Conservation (phyloP, 2,888 invertebrate species). For the Rotaria sp. region DNA sequence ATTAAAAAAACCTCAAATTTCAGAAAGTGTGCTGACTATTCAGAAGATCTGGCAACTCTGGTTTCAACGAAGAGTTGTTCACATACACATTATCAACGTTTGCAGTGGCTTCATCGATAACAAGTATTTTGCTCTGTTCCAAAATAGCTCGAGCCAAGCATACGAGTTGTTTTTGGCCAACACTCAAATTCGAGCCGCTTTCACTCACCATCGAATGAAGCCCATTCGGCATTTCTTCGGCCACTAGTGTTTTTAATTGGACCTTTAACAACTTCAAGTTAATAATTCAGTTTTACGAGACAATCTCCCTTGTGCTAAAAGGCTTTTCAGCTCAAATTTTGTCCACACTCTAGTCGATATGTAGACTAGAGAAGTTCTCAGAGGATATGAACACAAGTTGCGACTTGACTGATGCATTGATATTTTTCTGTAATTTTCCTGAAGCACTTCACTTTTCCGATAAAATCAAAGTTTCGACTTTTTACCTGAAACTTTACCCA, state of each 20-base stretch:
- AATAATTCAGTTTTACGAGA: no score
- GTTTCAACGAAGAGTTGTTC: no score
- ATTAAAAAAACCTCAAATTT: no score
- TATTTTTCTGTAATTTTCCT: not conserved
- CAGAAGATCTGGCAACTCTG: no score
- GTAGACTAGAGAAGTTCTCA: slow-evolving; percentile 43
- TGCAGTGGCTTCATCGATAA: slow-evolving; percentile 47
- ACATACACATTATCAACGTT: no score
- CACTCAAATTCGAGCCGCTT: slow-evolving; percentile 52
- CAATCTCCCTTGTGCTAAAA: no score
- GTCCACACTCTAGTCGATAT: not conserved
- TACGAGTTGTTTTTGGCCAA: slow-evolving; percentile 53
- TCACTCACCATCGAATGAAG: slow-evolving; percentile 47
- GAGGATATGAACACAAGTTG: not conserved
- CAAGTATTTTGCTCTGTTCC: slow-evolving; percentile 50
- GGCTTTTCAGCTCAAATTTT: no score
- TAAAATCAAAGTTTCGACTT: no score
- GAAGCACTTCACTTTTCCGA: no score
- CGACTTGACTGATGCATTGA: no score
- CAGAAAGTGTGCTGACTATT: no score
- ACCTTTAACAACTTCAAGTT: not conserved
- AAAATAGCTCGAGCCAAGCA: slow-evolving; percentile 53
- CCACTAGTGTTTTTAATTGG: not conserved
- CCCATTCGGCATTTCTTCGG: slow-evolving; percentile 45
- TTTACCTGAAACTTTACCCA: no score